A percentile compares a stretch with the other conserved stretches of the same genome.
phyloP scores from a whole-genome alignment of 2,888 invertebrate genomes.

The Cloeon dipterum region DNA sequence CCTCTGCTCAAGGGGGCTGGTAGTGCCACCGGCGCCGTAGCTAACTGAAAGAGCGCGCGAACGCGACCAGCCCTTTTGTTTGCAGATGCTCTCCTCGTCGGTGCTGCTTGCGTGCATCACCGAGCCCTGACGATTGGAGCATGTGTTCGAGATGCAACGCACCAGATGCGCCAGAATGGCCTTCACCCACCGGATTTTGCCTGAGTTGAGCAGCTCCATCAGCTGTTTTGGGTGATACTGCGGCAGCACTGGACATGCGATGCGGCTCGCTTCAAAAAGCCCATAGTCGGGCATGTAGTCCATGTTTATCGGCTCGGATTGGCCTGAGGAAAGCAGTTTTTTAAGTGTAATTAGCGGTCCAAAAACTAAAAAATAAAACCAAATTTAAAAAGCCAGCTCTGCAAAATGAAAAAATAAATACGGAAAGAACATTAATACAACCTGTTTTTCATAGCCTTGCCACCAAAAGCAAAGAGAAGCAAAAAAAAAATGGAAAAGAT shows the following conservation, averaged over 20 bases:
- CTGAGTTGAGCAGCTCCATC: constrained; percentile 94
- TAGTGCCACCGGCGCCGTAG: constrained; percentile 40
- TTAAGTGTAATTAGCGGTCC: too few species aligned
- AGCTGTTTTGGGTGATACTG: constrained; percentile 98
- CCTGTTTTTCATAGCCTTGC: too few species aligned
- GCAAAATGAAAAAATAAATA: too few species aligned
- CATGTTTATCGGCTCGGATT: constrained; percentile 16
- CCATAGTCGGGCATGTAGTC: constrained; percentile 88
- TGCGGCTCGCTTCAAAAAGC: constrained; percentile 87
- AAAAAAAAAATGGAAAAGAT: too few species aligned
- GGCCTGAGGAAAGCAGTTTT: too few species aligned
- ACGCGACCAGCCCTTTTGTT: constrained; percentile 63
- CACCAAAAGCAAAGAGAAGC: too few species aligned
- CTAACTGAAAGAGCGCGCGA: constrained; percentile 76
- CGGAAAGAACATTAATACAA: too few species aligned
- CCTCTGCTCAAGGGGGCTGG: constrained; percentile 51
- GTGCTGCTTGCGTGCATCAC: constrained; percentile 12
- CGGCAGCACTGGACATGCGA: constrained; percentile 91
- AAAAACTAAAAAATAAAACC: too few species aligned
- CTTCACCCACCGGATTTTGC: constrained; percentile 93
- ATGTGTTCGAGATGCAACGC: constrained; percentile 43
- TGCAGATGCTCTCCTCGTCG: constrained; percentile 34
- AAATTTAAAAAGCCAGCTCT: too few species aligned
- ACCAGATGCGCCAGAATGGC: constrained; percentile 94
- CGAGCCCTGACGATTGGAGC: constrained; percentile 20